phyloP scores from a whole-genome alignment of 2,888 invertebrate genomes.

The Orthosia gothica region DNA sequence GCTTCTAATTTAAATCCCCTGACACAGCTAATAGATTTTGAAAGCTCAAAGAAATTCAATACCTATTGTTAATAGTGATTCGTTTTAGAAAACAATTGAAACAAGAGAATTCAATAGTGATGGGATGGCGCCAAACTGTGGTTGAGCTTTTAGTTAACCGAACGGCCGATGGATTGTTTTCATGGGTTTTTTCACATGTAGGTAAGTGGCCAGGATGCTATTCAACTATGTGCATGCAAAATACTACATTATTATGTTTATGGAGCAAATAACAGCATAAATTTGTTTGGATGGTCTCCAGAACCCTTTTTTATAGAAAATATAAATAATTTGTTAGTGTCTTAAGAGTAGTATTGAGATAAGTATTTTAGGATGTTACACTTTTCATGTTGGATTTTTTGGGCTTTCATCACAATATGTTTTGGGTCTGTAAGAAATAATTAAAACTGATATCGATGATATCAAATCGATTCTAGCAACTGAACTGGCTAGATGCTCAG shows the following conservation, averaged over 20 bases:
- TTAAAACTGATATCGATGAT: neutral
- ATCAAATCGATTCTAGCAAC: neutral
- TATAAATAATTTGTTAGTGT: too few relatives aligned
- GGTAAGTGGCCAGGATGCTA: neutral
- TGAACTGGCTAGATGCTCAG: neutral
- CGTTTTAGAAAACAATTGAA: constrained; percentile 14
- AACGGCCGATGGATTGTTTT: constrained; percentile 25
- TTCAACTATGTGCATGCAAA: too few relatives aligned
- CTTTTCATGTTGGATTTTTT: neutral
- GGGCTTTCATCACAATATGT: neutral
- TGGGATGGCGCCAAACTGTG: constrained; percentile 26
- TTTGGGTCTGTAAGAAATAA: neutral
- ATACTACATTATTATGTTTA: too few relatives aligned
- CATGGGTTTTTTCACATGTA: neutral
- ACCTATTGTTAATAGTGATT: constrained; percentile 28
- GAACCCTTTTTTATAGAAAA: neutral
- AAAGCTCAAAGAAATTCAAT: constrained; percentile 47
- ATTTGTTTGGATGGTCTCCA: too few relatives aligned
- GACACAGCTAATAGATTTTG: constrained; percentile 9
- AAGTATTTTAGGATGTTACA: neutral
- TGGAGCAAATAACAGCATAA: too few relatives aligned
- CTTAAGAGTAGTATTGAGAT: neutral
- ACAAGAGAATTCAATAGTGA: constrained; percentile 51
- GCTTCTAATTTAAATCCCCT: constrained; percentile 23
- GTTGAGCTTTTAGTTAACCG: constrained; percentile 33